Conservation (phyloP, 2,113 vertebrate species). For the Polyodon spathula region DNA sequence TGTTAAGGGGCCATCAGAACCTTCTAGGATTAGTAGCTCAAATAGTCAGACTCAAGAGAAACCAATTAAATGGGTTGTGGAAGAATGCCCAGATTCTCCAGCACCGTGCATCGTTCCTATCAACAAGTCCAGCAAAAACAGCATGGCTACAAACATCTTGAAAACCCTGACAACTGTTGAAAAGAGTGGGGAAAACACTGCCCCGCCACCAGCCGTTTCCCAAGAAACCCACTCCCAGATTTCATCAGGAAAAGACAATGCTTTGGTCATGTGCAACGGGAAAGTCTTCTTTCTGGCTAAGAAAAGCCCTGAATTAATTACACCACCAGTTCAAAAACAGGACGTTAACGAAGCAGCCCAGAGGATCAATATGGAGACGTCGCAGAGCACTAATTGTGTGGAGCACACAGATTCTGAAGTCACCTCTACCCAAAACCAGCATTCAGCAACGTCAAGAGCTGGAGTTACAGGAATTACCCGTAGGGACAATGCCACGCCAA, state of each 20-base stretch:
- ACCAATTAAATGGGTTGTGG: constrained; percentile 73
- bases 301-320: constrained; percentile 38
- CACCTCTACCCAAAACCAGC: no score
- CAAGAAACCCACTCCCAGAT: constrained; percentile 34
- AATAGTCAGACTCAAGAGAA: constrained; percentile 31
- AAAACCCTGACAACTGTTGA: constrained; percentile 46
- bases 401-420: no score
- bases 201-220: constrained; percentile 18
- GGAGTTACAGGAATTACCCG: no score
- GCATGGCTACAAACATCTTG: constrained; percentile 56
- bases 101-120: constrained; percentile 51
- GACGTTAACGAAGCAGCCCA: background rate
- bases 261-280: constrained; percentile 71
- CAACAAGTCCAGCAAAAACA: constrained; percentile 39
- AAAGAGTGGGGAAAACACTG: constrained; percentile 12
- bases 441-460: no score
- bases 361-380: background rate
- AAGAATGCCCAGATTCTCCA: constrained; percentile 42
- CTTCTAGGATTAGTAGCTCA: constrained; percentile 31
- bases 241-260: constrained; percentile 54
- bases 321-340: background rate
- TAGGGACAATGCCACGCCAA: no score
- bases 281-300: constrained; percentile 70
- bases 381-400: background rate
- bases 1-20: constrained; percentile 18